These are phyloP conservation scores for Tinea pellionella DNA, from an alignment of 2,888 invertebrate species.

Conservation along the genomic window DNA sequence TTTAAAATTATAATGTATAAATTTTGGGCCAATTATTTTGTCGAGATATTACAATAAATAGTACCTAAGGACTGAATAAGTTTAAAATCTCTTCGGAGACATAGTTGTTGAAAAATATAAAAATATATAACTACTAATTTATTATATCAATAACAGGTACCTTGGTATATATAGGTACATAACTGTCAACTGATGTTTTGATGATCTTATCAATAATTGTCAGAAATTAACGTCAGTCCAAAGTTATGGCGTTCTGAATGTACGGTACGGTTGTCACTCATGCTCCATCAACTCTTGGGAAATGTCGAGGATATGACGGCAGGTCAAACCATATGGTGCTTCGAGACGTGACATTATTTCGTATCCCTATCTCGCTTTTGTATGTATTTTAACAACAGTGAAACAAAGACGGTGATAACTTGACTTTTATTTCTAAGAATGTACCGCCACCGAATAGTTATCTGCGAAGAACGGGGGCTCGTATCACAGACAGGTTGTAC, in stretches of 20 bases:
- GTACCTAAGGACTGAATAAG: too few species aligned
- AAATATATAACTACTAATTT: too few species aligned
- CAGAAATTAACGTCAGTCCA: slow-evolving; percentile 49
- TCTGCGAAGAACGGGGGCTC: slow-evolving; percentile 49
- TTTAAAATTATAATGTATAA: slow-evolving; percentile 9
- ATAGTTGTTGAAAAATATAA: too few species aligned
- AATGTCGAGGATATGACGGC: slow-evolving; percentile 55
- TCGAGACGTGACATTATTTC: slow-evolving; percentile 56
- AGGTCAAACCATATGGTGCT: slow-evolving; percentile 62
- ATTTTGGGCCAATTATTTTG: too few species aligned
- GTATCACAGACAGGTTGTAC: slow-evolving; percentile 59
- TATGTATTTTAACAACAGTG: slow-evolving; percentile 40
- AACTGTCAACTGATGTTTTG: background rate
- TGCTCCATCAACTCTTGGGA: slow-evolving; percentile 68
- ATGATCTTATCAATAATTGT: background rate
- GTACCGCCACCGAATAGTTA: slow-evolving; percentile 40
- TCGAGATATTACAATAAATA: too few species aligned
- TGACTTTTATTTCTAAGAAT: slow-evolving; percentile 41
- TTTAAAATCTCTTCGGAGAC: too few species aligned
- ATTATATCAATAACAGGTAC: too few species aligned
- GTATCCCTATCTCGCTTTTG: slow-evolving; percentile 54
- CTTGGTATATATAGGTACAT: too few species aligned
- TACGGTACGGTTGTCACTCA: slow-evolving; percentile 55
- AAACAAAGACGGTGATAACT: slow-evolving; percentile 56
- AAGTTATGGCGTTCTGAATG: slow-evolving; percentile 52